These are phyloP conservation scores for Luidia sarsii DNA, from an alignment of 53 echinoderm and acorn worm genomes.

Conservation along the genomic window DNA sequence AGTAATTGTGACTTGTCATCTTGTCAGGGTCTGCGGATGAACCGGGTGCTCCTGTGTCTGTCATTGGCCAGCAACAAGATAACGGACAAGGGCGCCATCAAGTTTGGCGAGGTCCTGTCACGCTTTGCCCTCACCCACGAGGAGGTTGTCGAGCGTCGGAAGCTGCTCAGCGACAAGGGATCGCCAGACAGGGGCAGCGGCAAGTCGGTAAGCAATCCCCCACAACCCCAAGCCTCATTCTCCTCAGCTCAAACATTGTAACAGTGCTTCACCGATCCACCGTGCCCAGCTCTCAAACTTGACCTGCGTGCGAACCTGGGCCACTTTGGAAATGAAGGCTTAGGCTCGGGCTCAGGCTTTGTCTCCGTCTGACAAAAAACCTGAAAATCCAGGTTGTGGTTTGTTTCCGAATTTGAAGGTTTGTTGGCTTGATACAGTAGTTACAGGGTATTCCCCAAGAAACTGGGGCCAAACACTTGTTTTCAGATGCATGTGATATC, in stretches of 20 bases:
- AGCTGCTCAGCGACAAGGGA: constrained; percentile 85
- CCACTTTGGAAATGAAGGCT: background rate
- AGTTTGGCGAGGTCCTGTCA: constrained; percentile 81
- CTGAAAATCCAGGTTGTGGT: too few species aligned
- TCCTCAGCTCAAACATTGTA: too few species aligned
- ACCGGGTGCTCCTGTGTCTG: constrained; percentile 83
- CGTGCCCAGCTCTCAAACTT: background rate
- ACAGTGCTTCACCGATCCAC: background rate
- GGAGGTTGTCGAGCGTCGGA: constrained; percentile 88
- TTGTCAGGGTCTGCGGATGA: constrained; percentile 92
- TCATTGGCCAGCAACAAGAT: constrained; percentile 84
- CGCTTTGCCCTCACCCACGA: constrained; percentile 89
- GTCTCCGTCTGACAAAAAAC: too few species aligned
- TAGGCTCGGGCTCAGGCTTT: too few species aligned
- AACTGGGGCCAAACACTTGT: too few species aligned
- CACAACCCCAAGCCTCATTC: too few species aligned
- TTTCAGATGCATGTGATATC: too few species aligned
- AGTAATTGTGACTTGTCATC: too few species aligned
- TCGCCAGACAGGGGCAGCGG: constrained; percentile 80
- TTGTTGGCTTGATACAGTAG: too few species aligned
- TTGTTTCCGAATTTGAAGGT: too few species aligned
- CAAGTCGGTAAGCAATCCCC: constrained; percentile 94
- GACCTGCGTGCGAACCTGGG: background rate
- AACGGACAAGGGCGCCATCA: constrained; percentile 80
- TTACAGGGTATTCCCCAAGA: too few species aligned